These are phyloP conservation scores for Limnephilus lunatus DNA, from an alignment of 2,888 invertebrate species.

Conservation along the genomic window DNA sequence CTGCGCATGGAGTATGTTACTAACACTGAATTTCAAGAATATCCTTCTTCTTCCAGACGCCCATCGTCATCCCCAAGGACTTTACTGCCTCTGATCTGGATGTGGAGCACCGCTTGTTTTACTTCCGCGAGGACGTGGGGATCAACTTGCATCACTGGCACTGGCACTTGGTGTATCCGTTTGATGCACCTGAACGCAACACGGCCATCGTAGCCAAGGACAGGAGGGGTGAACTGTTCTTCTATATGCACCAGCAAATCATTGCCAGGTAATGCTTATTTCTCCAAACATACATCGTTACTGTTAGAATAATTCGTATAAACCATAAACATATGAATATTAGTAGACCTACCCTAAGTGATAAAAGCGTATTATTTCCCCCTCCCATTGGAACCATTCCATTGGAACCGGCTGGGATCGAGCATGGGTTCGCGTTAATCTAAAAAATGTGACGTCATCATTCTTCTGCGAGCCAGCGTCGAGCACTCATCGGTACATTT, in stretches of 20 bases:
- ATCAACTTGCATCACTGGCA: constrained; percentile 78
- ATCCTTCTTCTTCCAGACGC: constrained; percentile 63
- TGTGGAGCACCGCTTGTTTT: constrained; percentile 70
- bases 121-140: constrained; percentile 77
- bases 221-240: constrained; percentile 71
- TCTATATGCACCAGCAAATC: constrained; percentile 72
- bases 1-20: not conserved
- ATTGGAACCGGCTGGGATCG: too few species aligned
- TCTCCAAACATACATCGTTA: too few species aligned
- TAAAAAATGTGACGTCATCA: too few species aligned
- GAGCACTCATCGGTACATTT: too few species aligned
- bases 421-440: too few species aligned
- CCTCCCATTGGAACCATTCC: too few species aligned
- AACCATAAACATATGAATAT: too few species aligned
- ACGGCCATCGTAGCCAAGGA: constrained; percentile 68
- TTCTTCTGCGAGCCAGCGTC: too few species aligned
- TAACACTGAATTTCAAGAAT: not conserved
- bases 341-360: too few species aligned
- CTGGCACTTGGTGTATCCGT: constrained; percentile 75
- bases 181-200: constrained; percentile 65
- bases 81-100: constrained; percentile 70
- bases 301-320: too few species aligned
- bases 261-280: constrained; percentile 68
- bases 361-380: too few species aligned
- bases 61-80: constrained; percentile 69